These are phyloP conservation scores for Lagodon rhomboides DNA, from an alignment of 2,797 vertebrate genomes.

Conservation along the genomic window DNA sequence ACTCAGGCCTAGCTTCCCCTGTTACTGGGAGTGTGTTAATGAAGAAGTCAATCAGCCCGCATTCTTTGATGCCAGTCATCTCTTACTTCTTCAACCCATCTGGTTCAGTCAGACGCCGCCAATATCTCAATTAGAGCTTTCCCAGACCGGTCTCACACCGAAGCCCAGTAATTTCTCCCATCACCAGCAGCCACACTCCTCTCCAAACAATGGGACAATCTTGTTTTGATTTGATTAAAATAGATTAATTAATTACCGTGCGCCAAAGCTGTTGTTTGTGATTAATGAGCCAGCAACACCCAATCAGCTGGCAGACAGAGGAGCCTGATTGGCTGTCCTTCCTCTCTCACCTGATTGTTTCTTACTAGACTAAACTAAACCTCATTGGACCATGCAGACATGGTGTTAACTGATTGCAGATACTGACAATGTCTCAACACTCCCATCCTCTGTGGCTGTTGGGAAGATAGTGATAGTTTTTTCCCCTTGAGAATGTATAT, in stretches of 20 bases:
- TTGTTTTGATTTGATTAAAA: slow-evolving; percentile 81
- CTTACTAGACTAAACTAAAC: slow-evolving; percentile 22
- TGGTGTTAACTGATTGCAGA: slow-evolving; percentile 2
- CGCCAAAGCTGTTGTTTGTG: slow-evolving; percentile 76
- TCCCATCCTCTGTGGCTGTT: not conserved
- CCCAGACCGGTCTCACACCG: slow-evolving; percentile 48
- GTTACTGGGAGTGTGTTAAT: slow-evolving; percentile 49
- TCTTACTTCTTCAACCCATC: slow-evolving; percentile 53
- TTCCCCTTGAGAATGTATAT: not conserved
- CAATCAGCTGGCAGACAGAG: slow-evolving; percentile 71
- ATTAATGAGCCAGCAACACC: slow-evolving; percentile 79
- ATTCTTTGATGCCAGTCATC: slow-evolving; percentile 38
- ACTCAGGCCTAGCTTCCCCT: slow-evolving; percentile 33
- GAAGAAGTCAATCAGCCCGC: slow-evolving; percentile 37
- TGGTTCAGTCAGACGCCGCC: slow-evolving; percentile 48
- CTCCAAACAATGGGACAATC: slow-evolving; percentile 70
- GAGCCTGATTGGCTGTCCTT: slow-evolving; percentile 58
- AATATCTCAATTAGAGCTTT: slow-evolving; percentile 74
- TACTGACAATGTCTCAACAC: not conserved
- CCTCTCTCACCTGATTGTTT: slow-evolving; percentile 62
- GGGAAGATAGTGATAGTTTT: not conserved
- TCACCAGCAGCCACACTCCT: slow-evolving; percentile 49
- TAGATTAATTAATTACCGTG: slow-evolving; percentile 79
- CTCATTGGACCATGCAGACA: slow-evolving; percentile 1
- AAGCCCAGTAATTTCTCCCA: slow-evolving; percentile 60